Conservation (phyloP, 2,888 invertebrate species). For the Eretmocerus hayati region DNA sequence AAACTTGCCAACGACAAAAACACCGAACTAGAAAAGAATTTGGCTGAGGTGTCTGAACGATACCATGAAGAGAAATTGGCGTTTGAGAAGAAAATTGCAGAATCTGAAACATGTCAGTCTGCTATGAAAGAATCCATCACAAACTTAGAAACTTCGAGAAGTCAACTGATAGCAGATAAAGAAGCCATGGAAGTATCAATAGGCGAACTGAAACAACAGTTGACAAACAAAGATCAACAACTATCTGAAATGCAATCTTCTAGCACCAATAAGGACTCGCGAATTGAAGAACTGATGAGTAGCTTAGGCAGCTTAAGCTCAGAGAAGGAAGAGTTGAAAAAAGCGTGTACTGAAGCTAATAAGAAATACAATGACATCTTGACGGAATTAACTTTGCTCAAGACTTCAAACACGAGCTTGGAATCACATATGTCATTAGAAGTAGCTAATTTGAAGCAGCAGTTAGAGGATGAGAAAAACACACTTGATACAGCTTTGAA, state of each 20-base stretch:
- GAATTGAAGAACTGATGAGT: constrained; percentile 23
- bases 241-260: constrained; percentile 15
- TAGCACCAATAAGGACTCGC: constrained; percentile 19
- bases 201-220: constrained; percentile 22
- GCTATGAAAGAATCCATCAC: constrained; percentile 14
- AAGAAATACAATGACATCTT: constrained; percentile 25
- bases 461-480: constrained; percentile 23
- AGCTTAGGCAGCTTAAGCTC: constrained; percentile 22
- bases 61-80: constrained; percentile 22
- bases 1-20: constrained; percentile 27
- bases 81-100: constrained; percentile 9
- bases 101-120: constrained; percentile 1
- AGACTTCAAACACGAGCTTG: constrained; percentile 21
- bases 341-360: constrained; percentile 19
- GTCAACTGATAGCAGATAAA: constrained; percentile 17
- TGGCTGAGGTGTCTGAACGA: constrained; percentile 39
- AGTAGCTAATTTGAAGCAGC: constrained; percentile 25
- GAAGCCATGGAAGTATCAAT: constrained; percentile 13
- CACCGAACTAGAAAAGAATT: constrained; percentile 28
- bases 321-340: constrained; percentile 28
- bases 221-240: constrained; percentile 19
- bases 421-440: constrained; percentile 25
- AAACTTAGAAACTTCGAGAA: constrained; percentile 15
- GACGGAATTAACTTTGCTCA: constrained; percentile 21
- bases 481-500: constrained; percentile 26